Evolutionary conservation across 2,797 vertebrate genomes (phyloP).

Genomic region (Cygnus olor): DNA sequence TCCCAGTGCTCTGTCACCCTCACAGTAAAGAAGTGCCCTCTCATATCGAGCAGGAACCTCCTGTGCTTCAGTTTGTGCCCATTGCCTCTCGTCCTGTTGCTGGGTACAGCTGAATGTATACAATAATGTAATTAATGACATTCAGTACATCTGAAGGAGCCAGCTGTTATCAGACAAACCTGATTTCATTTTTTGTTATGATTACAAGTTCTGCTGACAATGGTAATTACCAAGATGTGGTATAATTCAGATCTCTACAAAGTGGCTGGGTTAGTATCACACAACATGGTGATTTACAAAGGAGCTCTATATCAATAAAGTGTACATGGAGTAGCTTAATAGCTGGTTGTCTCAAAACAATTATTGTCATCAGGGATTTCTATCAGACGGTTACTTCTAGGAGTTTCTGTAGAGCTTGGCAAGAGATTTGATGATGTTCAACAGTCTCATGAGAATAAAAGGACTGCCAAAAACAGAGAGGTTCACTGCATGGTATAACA

Average conservation of each 20-base stretch:
- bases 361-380: not conserved
- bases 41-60: too few species aligned
- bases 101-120: too few species aligned
- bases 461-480: not conserved
- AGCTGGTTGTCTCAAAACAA: not conserved
- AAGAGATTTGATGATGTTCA: not conserved
- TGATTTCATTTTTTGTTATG: not conserved
- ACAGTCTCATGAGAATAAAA: not conserved
- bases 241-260: not conserved
- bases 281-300: not conserved
- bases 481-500: not conserved
- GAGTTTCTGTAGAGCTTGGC: not conserved
- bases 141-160: not conserved
- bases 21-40: too few species aligned
- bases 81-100: too few species aligned
- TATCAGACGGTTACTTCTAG: not conserved
- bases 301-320: not conserved
- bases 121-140: not conserved
- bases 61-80: too few species aligned
- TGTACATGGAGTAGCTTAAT: not conserved
- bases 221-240: not conserved
- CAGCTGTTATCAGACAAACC: not conserved
- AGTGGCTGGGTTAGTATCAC: not conserved
- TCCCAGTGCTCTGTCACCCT: too few species aligned
- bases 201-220: not conserved